Evolutionary conservation across 2,888 invertebrate species (phyloP).

Genomic region (Minunthozetes semirufus): DNA sequence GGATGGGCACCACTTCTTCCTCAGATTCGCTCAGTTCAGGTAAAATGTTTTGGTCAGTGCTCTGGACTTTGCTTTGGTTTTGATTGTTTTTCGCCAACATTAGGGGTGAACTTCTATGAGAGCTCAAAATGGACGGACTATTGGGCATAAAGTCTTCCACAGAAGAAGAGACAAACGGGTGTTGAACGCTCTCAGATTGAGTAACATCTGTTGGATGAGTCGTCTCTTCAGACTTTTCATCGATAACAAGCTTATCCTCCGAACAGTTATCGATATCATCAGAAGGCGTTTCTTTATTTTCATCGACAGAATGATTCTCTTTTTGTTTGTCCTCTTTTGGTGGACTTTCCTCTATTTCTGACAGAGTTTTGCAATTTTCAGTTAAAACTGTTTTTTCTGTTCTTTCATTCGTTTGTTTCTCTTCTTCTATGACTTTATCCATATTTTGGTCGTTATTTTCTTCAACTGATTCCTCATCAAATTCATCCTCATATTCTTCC

Average conservation of each 20-base stretch:
- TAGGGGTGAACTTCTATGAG: not conserved
- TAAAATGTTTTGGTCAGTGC: not conserved
- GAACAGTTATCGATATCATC: not conserved
- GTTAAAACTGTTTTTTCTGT: no score
- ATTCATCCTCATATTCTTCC: not conserved
- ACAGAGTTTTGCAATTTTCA: no score
- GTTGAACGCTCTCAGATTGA: not conserved
- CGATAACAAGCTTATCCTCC: not conserved
- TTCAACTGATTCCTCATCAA: not conserved
- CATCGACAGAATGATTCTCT: no score
- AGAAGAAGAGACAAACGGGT: not conserved
- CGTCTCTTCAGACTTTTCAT: not conserved
- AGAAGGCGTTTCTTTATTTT: not conserved
- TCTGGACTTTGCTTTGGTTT: not conserved
- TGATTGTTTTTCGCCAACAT: not conserved
- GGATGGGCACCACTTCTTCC: not conserved
- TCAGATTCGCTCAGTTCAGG: not conserved
- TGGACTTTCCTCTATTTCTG: no score
- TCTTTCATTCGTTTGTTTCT: no score
- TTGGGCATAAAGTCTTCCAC: slow-evolving; percentile 6
- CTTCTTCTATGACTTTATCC: not conserved
- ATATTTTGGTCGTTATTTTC: not conserved
- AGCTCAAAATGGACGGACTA: not conserved
- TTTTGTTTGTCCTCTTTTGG: no score
- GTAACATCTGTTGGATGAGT: not conserved